phyloP scores from a whole-genome alignment of 2,113 vertebrate species.

The Boulengeromyrus knoepffleri region DNA sequence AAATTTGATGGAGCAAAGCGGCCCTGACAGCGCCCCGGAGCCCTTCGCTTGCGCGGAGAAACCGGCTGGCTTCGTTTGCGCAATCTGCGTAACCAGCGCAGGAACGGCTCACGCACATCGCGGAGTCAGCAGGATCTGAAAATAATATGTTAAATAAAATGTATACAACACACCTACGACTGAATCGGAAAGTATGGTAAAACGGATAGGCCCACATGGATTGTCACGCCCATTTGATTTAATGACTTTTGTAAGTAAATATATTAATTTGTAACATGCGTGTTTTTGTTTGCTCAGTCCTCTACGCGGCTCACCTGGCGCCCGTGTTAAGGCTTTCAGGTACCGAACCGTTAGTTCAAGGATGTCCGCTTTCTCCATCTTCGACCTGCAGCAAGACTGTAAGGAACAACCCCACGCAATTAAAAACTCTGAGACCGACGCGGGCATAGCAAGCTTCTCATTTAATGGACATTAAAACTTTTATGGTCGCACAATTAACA shows the following conservation, averaged over 20 bases:
- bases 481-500: background rate
- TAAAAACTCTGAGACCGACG: background rate
- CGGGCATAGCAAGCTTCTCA: background rate
- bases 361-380: slow-evolving; percentile 32
- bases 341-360: slow-evolving; percentile 27
- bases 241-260: background rate
- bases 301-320: slow-evolving; percentile 1
- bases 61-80: background rate
- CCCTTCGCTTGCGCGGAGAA: slow-evolving; percentile 1
- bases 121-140: background rate
- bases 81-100: slow-evolving; percentile 22
- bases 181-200: background rate
- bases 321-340: slow-evolving; percentile 13
- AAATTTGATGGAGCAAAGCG: background rate
- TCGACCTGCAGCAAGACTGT: slow-evolving; percentile 22
- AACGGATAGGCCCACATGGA: background rate
- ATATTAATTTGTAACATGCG: background rate
- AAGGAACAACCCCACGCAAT: background rate
- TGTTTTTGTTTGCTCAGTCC: background rate
- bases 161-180: background rate
- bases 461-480: background rate
- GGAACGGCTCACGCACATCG: background rate
- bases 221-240: background rate
- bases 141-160: background rate
- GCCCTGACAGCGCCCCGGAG: background rate